Evolutionary conservation across 1,140 invertebrate species (phyloP).

Genomic region (Cheumatopsyche charites): DNA sequence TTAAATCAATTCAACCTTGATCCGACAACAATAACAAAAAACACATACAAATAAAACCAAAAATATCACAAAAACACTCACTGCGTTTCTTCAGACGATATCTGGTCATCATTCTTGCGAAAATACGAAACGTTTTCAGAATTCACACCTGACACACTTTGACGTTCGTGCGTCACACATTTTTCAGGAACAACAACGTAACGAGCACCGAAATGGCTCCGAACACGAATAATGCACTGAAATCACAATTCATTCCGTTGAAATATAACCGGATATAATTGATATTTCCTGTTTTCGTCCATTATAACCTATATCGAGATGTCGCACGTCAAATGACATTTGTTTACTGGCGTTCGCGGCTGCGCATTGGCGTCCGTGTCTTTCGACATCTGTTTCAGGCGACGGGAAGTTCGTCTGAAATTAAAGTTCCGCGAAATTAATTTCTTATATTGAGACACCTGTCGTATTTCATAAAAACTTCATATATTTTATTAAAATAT

Average conservation of each 20-base stretch:
- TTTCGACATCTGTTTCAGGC: not conserved
- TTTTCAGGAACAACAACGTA: no score
- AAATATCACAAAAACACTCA: no score
- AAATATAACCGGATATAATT: slow-evolving; percentile 10
- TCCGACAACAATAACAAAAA: no score
- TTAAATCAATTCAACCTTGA: no score
- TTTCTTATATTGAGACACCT: slow-evolving; percentile 5
- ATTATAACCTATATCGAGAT: slow-evolving; percentile 34
- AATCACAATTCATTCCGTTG: not conserved
- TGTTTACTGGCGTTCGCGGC: slow-evolving; percentile 39
- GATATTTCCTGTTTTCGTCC: not conserved
- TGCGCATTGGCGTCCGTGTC: slow-evolving; percentile 30
- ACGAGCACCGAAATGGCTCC: no score
- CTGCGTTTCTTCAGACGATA: no score
- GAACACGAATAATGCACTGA: no score
- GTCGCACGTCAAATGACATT: slow-evolving; percentile 35
- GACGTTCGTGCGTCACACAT: no score
- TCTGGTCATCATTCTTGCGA: no score
- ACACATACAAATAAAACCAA: no score
- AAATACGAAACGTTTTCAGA: no score
- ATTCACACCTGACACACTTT: no score
- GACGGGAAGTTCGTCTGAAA: not conserved
- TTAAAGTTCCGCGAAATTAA: not conserved
- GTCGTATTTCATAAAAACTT: not conserved
- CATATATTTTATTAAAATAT: not conserved